A percentile compares a stretch with the other conserved stretches of the same genome.
Evolutionary conservation across 1,140 invertebrate species (phyloP).

Genomic region (Drosophila sproati): DNA sequence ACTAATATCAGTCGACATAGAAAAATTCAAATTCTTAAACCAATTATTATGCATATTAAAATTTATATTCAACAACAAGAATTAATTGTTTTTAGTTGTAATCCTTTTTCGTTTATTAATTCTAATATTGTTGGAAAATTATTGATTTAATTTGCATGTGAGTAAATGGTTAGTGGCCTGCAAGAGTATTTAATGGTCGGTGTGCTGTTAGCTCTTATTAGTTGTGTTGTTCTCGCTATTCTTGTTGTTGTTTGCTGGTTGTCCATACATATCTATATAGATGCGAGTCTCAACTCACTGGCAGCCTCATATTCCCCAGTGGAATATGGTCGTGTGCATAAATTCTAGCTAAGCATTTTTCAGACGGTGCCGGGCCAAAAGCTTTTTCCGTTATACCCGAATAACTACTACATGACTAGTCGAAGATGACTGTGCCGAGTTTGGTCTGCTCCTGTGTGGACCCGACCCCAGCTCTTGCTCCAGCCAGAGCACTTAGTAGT

Average conservation of each 20-base stretch:
- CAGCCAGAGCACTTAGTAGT: background rate
- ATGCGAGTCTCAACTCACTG: conserved; percentile 21
- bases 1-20: too few species aligned
- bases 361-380: background rate
- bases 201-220: conserved; percentile 72
- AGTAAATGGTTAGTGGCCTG: too few species aligned
- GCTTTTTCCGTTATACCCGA: conserved; percentile 8
- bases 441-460: conserved; percentile 2
- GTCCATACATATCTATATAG: conserved; percentile 60
- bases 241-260: conserved; percentile 68
- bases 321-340: conserved; percentile 77
- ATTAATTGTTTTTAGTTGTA: background rate
- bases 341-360: conserved; percentile 60
- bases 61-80: too few species aligned
- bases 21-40: too few species aligned
- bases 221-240: conserved; percentile 29
- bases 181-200: conserved; percentile 22
- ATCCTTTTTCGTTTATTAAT: background rate
- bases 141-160: too few species aligned
- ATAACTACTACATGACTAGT: conserved; percentile 16
- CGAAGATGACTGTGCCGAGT: conserved; percentile 25
- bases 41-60: too few species aligned
- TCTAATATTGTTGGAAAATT: too few species aligned
- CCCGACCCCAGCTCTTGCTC: background rate
- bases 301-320: conserved; percentile 64